phyloP scores from a whole-genome alignment of 1,140 invertebrate genomes.

The Saxidomus purpurata region DNA sequence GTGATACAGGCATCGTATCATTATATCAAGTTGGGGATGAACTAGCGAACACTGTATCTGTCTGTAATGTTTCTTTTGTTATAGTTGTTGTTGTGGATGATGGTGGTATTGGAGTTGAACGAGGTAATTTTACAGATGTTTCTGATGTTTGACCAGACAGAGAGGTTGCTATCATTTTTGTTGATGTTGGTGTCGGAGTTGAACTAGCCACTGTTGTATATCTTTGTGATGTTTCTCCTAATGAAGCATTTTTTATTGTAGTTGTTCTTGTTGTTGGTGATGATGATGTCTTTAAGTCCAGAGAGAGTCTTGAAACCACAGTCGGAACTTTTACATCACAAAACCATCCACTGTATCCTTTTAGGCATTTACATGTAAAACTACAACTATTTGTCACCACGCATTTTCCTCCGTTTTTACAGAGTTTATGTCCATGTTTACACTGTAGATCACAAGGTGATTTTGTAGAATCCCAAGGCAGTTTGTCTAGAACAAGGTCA shows the following conservation, averaged over 20 bases:
- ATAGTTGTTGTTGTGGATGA: too few relatives aligned
- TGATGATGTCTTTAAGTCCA: not conserved
- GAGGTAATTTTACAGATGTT: too few relatives aligned
- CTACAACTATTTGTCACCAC: not conserved
- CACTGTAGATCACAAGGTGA: not conserved
- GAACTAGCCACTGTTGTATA: not conserved
- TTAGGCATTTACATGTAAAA: constrained; percentile 15
- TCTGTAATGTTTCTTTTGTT: too few relatives aligned
- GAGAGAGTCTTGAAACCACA: not conserved
- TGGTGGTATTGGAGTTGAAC: too few relatives aligned
- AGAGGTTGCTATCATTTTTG: too few relatives aligned
- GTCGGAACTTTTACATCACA: not conserved
- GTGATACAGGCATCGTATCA: too few relatives aligned
- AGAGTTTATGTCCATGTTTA: not conserved
- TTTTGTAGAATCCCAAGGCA: not conserved
- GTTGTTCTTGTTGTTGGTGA: not conserved
- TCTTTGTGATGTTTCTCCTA: not conserved
- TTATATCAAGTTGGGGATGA: too few relatives aligned
- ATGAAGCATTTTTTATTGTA: not conserved
- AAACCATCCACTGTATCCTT: not conserved
- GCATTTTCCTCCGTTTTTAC: not conserved
- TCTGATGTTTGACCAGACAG: too few relatives aligned
- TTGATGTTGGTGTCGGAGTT: not conserved
- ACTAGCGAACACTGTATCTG: too few relatives aligned
- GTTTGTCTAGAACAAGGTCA: not conserved